Base-by-base conservation (phyloP, 2,797 vertebrate genomes). In the Hipposideros larvatus region DNA sequence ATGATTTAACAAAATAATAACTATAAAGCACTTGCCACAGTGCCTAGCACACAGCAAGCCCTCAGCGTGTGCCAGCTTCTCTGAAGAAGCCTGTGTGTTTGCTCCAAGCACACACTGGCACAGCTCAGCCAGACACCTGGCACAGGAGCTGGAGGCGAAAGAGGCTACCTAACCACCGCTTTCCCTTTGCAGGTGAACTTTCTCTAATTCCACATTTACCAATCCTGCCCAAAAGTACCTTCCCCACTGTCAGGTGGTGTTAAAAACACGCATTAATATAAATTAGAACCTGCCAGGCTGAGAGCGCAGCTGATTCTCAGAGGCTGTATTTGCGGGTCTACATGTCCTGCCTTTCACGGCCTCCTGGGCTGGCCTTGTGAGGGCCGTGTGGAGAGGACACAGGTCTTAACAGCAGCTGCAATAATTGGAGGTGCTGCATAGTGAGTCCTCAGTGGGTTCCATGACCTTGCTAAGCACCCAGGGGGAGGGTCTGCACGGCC, bases 111-210 rank as follows among this genome's bases (percentile, higher is more conserved):
- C 2, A 0, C 19, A 0, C 28, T 6, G 11, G 19, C 24, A 0
- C 1, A 9, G 93, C 66, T 55, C 61, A 14, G 34, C 61, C 34
- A 6, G 22, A 3, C 0, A 0, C 59, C 59, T 4, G 26, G 26
- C 31, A 0, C 0, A 0, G 87, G 84, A n/a, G 48, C 90, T 16
- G 7, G 43, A 28, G 15, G 41, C 51, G 1, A 51, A 7, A 1
- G 1, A 22, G 7, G 48, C 66, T 1, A 2, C 61, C 13, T 4
- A 0, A 1, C 16, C 48, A 0, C 22, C 0, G 0, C 6, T n/a
- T 16, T 43, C 24, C 34, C 26, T 34, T 19, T 61, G 19, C 63
- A 78, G 57, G 31, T 19, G 5, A 55, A 84, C 4, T 37, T 55
- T 51, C 57, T 53, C 63, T 87, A 43, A 91, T 31, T 65, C 31